Base-by-base conservation (phyloP, 2,888 invertebrate genomes). In the Perithous albicinctus region DNA sequence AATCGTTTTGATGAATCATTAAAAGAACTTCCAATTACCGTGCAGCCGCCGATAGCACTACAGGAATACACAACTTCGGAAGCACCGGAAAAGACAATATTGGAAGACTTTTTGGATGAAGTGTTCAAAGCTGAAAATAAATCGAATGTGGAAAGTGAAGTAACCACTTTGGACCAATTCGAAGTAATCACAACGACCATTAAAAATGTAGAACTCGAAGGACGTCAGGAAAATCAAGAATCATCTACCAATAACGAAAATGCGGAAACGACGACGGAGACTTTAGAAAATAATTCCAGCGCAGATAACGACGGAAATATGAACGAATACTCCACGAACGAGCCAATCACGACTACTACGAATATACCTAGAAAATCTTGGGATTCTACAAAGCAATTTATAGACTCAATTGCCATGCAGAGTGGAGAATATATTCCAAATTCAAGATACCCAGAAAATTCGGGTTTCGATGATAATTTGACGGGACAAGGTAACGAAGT, bases 381-480 rank as follows among this genome's bases (percentile, higher is more conserved):
- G 91, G 94, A 67, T 88, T 86, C 83, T 87, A 91, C 83, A 86
- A 93, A 80, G 90, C 90, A 89, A 91, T 89, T 82, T 93, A 88
- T 90, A 92, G 91, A 87, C 91, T 84, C 85, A 89, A 82, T 88
- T 88, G 77, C 85, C 91, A 83, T 87, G 87, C 61, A 90, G 88
- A 78, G 86, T 91, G 72, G 93, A 93, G 82, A 93, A 92, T 86
- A 90, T n/a, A 6, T 59, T 90, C 87, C 86, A 91, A 48, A 72
- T 18, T 64, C 72, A 15, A 74, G 73, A 7, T 35, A 87, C 8
- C 78, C 78, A 85, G 80, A 85, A 75, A 84, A 78, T 72, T 66
- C 43, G 72, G 85, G 67, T 74, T 85, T 84, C 64, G 86, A 78
- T 69, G 89, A 78, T 87, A 92, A 85, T 86, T 84, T 7, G 85